Percentiles rank a stretch among this genome's conserved stretches.
Evolutionary conservation across 1,140 invertebrate species (phyloP).

Genomic region (Drosophila quadrilineata): DNA sequence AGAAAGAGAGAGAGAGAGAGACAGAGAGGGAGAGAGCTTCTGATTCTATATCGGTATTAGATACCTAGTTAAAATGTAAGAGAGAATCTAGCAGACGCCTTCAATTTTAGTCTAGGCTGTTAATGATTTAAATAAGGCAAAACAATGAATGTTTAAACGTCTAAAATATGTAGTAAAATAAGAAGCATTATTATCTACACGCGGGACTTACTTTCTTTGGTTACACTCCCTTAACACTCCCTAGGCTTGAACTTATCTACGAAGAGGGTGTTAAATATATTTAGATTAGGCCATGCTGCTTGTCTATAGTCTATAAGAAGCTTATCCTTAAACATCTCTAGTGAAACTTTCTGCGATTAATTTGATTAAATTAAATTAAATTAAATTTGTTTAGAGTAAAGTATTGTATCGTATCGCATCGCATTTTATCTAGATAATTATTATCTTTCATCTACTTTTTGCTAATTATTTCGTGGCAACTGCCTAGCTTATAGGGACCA

Average conservation of each 20-base stretch:
- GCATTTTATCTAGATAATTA: conserved; percentile 11
- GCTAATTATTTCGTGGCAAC: conserved; percentile 48
- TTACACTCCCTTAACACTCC: conserved; percentile 32
- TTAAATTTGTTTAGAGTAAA: no score
- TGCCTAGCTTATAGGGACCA: conserved; percentile 40
- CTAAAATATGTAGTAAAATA: conserved; percentile 1
- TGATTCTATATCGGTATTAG: conserved; percentile 52
- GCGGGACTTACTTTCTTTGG: conserved; percentile 67
- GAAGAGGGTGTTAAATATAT: conserved; percentile 18
- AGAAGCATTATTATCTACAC: conserved; percentile 60
- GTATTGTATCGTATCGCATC: no score
- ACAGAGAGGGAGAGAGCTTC: no score
- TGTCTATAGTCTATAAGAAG: conserved; percentile 1
- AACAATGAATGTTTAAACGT: conserved; percentile 5
- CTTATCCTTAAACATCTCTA: conserved; percentile 10
- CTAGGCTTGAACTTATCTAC: conserved; percentile 11
- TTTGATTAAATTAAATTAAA: conserved; percentile 3
- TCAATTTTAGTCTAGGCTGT: conserved; percentile 21
- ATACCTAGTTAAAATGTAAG: conserved; percentile 50
- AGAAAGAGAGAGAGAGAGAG: not conserved
- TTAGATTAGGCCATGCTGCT: conserved; percentile 4
- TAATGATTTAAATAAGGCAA: conserved; percentile 37
- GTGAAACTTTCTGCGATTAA: conserved; percentile 1
- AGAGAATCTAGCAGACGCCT: conserved; percentile 10
- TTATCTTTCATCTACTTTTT: conserved; percentile 38